Percentiles rank a stretch among this genome's conserved stretches.
phyloP scores from a whole-genome alignment of 2,113 vertebrate species.

The Labrus mixtus region DNA sequence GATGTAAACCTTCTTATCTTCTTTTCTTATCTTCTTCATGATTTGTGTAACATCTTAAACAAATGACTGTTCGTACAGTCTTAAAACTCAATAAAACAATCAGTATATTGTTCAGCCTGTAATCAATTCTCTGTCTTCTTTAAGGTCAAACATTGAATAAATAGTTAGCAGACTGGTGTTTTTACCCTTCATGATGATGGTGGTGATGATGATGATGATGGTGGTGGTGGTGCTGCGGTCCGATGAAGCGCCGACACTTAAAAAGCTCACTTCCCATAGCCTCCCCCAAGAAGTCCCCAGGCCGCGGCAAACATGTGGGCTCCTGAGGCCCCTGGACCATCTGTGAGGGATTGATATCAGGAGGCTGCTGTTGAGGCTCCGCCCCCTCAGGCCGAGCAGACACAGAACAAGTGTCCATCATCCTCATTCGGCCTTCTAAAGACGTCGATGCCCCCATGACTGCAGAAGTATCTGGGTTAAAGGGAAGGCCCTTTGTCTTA shows the following conservation, averaged over 20 bases:
- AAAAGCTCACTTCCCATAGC: constrained; percentile 95
- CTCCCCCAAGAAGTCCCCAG: constrained; percentile 94
- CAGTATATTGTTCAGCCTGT: no score
- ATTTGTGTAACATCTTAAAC: no score
- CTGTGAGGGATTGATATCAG: constrained; percentile 88
- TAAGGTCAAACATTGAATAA: no score
- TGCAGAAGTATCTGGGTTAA: constrained; percentile 83
- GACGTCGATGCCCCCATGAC: constrained; percentile 80
- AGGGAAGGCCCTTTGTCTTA: constrained; percentile 88
- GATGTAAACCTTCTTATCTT: no score
- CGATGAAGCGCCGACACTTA: constrained; percentile 96
- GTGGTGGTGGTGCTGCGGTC: constrained; percentile 95
- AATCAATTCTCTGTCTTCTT: no score
- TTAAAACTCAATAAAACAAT: no score
- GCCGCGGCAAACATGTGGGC: constrained; percentile 90
- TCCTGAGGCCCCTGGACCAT: constrained; percentile 90
- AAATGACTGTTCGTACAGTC: no score
- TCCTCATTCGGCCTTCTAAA: constrained; percentile 88
- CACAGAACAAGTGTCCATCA: constrained; percentile 89
- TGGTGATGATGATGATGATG: constrained; percentile 89
- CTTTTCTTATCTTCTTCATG: no score
- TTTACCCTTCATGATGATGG: constrained; percentile 90
- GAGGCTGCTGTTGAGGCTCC: constrained; percentile 73
- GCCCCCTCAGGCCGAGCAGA: constrained; percentile 85
- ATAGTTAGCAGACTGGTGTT: neutral